Evolutionary conservation across 2,888 invertebrate genomes (phyloP), one percentile per base, ranked within the genome.

Genomic region (Megamerina dolium): DNA sequence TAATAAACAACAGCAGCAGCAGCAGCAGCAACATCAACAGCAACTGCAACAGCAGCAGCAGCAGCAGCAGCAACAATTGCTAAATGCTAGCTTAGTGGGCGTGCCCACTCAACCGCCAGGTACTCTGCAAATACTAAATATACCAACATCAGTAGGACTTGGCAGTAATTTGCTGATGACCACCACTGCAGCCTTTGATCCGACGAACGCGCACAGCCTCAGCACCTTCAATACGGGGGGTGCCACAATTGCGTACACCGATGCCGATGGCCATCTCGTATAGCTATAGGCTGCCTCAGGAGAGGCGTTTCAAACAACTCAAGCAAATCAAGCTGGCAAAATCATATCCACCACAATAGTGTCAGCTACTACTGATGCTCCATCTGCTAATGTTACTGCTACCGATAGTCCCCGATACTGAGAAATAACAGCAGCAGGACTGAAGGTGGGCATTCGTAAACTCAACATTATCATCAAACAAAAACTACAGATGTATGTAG

Each of bases 91-190:
- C 45, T 47, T 66, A 12, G 56, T 55, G 46, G 53, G 50, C 48
- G 52, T 49, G 20, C 46, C 46, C n/a, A 40, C 59, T 1, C 53
- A 51, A 69, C 53, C 73, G 52, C 55, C 64, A 35, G 68, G 67
- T 46, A 69, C 64, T 45, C 57, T 72, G 51, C 80, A 80, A 62
- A 79, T 80, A 51, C 71, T 80, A 2, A 80, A 79, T 48, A 77
- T 80, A 23, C 79, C 79, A 52, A 77, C 77, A 55, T 56, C 62
- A 37, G 72, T 75, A 1, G 66, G 66, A 27, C 57, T 69, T 45
- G 69, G 63, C 53, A 69, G 63, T 53, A 69, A 64, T 54, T 51
- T 48, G 32, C 53, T 71, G 48, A 56, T 65, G 36, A 66, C 66
- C 65, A 65, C 64, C 12, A 54, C 64, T 27, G 56, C 51, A 37